Evolutionary conservation across 1,140 invertebrate genomes (phyloP), one percentile per base, ranked within the genome.

Genomic region (Lutraria rhynchaena): DNA sequence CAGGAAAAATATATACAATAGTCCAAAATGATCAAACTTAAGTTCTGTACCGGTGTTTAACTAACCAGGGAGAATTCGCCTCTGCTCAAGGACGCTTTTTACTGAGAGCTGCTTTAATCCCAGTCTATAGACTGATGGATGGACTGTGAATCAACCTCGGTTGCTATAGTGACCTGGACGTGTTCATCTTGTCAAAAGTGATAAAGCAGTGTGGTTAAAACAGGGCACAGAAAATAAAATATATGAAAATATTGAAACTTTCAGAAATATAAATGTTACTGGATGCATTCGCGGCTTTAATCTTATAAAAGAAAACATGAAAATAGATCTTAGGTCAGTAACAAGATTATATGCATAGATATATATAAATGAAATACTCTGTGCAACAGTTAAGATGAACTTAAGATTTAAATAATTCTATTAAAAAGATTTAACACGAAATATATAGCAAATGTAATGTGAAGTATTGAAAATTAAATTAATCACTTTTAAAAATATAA

Each of bases 121-220:
- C 61, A 57, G 60, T 78, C 61, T 37, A 33, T 49, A 67, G 75
- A 67, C 61, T 57, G 60, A 53, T n/a, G 49, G 57, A 35, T 33
- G 65, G 57, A 58, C 49, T 49, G 61, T 46, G 71, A 61, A 71
- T 83, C 82, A 83, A 83, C 82, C 82, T 80, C 63, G 83, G 83
- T 71, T 37, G 53, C 77, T 84, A 63, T 41, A 74, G 55, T 69
- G 77, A 84, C 83, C 81, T 80, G 63, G 41, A 67, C 53, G 77
- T 71, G 81, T 73, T 81, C 83, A 37, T 83, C 81, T 84, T 84
- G 81, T 27, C 71, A 74, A 82, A 82, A 82, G 70, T 70, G 81
- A 82, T 63, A 82, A 75, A 82, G 74, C 71, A 74, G 55, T 60
- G 29, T 57, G 53, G 69, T 74, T 74, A 74, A 57, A 74, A 29